These are phyloP conservation scores for Petroica traversi DNA, from an alignment of 2,113 vertebrate species.

Conservation along the genomic window DNA sequence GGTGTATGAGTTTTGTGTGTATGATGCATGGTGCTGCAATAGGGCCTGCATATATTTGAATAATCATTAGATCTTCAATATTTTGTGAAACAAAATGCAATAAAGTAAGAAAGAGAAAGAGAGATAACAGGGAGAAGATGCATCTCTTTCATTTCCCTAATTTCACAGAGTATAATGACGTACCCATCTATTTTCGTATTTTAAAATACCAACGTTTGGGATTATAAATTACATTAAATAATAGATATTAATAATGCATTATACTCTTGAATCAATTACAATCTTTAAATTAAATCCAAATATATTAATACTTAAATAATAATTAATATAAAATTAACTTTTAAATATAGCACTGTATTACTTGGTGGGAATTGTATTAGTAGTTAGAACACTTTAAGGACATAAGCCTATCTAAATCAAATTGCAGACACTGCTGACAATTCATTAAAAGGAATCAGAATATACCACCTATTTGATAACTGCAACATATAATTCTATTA, in stretches of 20 bases:
- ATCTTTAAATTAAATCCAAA: conserved; percentile 36
- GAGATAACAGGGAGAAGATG: conserved; percentile 48
- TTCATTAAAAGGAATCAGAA: conserved; percentile 16
- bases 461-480: not conserved
- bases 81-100: conserved; percentile 34
- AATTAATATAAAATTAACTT: conserved; percentile 15
- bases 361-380: not conserved
- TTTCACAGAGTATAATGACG: conserved; percentile 16
- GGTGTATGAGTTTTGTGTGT: not conserved
- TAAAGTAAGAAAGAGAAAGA: conserved; percentile 26
- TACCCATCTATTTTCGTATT: conserved; percentile 14
- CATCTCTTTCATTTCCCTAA: conserved; percentile 40
- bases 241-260: conserved; percentile 25
- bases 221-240: conserved; percentile 39
- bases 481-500: not conserved
- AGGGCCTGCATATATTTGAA: conserved; percentile 47
- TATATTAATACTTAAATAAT: conserved; percentile 20
- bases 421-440: not conserved
- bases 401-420: not conserved
- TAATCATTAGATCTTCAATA: conserved; percentile 54
- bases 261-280: not conserved
- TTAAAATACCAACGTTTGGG: conserved; percentile 41
- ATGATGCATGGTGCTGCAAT: not conserved
- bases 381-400: not conserved
- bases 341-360: not conserved